These are phyloP conservation scores for Ochotona curzoniae DNA, from an alignment of 2,113 vertebrate species.

Conservation along the genomic window DNA sequence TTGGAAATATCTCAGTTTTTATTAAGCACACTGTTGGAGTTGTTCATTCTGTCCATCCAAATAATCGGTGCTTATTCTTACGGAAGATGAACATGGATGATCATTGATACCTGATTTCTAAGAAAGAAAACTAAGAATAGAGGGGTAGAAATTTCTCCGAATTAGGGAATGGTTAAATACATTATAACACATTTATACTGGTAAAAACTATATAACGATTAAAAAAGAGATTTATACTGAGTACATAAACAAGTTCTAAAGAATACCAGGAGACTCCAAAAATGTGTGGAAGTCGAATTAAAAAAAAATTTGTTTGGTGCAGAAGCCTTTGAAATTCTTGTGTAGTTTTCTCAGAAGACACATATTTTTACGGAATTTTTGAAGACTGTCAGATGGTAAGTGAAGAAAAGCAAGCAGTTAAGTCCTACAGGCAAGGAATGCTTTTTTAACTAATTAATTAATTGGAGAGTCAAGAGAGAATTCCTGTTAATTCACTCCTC, in stretches of 20 bases:
- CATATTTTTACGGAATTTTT: too few species aligned
- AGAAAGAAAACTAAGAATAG: not conserved
- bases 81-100: not conserved
- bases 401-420: constrained; percentile 7
- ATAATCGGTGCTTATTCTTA: not conserved
- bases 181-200: not conserved
- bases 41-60: not conserved
- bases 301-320: too few species aligned
- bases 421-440: not conserved
- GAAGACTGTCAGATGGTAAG: not conserved
- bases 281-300: too few species aligned
- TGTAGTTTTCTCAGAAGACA: too few species aligned
- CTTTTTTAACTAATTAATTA: not conserved
- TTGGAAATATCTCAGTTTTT: constrained; percentile 41
- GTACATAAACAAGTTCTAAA: not conserved
- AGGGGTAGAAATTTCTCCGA: not conserved
- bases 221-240: constrained; percentile 5
- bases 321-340: too few species aligned
- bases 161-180: not conserved
- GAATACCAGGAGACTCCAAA: not conserved
- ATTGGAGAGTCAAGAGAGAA: too few species aligned
- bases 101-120: constrained; percentile 21
- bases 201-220: not conserved
- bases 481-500: too few species aligned
- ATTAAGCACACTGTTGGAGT: not conserved